Conservation (phyloP, 2,888 invertebrate genomes). For the Caenorhabditis japonica region DNA sequence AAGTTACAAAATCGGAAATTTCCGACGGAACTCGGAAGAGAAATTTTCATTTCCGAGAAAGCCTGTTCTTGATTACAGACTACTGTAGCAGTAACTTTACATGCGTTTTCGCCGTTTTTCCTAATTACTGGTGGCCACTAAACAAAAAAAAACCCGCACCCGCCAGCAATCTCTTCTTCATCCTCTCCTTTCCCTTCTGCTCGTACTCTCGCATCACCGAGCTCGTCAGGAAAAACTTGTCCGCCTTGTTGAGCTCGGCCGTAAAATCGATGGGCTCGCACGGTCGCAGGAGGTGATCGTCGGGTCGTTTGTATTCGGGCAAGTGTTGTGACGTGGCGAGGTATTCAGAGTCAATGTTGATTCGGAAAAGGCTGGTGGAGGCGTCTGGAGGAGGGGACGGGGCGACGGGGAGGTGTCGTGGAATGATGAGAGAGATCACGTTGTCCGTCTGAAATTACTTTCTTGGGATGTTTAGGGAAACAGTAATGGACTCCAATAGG, state of each 20-base stretch:
- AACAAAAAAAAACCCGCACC: slow-evolving; percentile 4
- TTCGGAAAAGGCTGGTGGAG: slow-evolving; percentile 11
- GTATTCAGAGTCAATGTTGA: slow-evolving; percentile 13
- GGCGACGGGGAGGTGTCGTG: slow-evolving; percentile 10
- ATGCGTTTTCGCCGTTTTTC: background rate
- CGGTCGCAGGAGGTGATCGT: slow-evolving; percentile 26
- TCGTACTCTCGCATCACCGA: slow-evolving; percentile 34
- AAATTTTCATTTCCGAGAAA: too few relatives aligned
- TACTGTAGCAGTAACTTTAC: too few relatives aligned
- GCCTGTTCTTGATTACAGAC: too few relatives aligned
- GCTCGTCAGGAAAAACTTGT: slow-evolving; percentile 56
- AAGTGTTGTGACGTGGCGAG: slow-evolving; percentile 14
- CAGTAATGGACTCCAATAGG: background rate
- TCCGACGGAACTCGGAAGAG: too few relatives aligned
- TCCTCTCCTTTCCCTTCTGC: slow-evolving; percentile 19
- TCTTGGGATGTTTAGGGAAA: background rate
- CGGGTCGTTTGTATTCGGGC: slow-evolving; percentile 15
- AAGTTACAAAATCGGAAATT: too few relatives aligned
- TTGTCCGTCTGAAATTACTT: slow-evolving; percentile 22
- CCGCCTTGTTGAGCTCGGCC: slow-evolving; percentile 44
- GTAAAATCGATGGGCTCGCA: slow-evolving; percentile 51
- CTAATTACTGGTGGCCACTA: too few relatives aligned
- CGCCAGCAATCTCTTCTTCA: slow-evolving; percentile 7
- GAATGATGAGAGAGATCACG: slow-evolving; percentile 20
- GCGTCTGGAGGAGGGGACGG: background rate